Conservation (phyloP, 2,113 vertebrate genomes). For the Colistium nudipinnis region DNA sequence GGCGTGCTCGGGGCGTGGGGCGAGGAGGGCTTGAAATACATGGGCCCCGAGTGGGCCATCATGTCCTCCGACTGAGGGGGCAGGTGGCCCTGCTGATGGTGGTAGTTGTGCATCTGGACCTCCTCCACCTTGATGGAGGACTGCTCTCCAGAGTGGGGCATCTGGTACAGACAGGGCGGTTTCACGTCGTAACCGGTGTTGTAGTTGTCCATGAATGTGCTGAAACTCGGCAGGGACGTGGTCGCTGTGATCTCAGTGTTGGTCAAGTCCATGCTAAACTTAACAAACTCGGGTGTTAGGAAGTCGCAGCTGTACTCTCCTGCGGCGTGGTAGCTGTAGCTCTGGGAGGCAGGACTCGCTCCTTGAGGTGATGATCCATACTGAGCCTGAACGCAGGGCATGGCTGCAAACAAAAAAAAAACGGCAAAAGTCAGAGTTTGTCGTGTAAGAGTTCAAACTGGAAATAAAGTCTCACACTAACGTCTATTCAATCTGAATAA, state of each 20-base stretch:
- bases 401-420: conserved; percentile 91
- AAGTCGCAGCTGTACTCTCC: conserved; percentile 99
- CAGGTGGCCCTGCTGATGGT: conserved; percentile 94
- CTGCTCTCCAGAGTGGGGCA: conserved; percentile 95
- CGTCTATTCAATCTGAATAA: not conserved
- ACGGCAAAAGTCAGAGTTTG: conserved; percentile 60
- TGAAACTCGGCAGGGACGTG: conserved; percentile 99
- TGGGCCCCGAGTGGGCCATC: conserved; percentile 93
- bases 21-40: conserved; percentile 99
- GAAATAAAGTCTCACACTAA: not conserved
- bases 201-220: conserved; percentile 99
- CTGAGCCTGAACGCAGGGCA: conserved; percentile 99
- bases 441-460: conserved; percentile 12
- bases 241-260: conserved; percentile 99
- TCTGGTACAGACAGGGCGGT: conserved; percentile 98
- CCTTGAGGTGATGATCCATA: conserved; percentile 99
- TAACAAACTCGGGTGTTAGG: conserved; percentile 98
- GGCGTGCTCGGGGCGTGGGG: conserved; percentile 91
- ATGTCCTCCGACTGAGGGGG: conserved; percentile 93
- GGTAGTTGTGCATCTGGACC: conserved; percentile 97
- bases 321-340: conserved; percentile 98
- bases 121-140: conserved; percentile 99
- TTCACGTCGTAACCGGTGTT: conserved; percentile 98
- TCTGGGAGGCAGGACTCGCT: conserved; percentile 99
- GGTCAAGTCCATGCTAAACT: conserved; percentile 99